These are phyloP conservation scores for Drosophila varians DNA, from an alignment of 1,140 invertebrate species.

Conservation along the genomic window DNA sequence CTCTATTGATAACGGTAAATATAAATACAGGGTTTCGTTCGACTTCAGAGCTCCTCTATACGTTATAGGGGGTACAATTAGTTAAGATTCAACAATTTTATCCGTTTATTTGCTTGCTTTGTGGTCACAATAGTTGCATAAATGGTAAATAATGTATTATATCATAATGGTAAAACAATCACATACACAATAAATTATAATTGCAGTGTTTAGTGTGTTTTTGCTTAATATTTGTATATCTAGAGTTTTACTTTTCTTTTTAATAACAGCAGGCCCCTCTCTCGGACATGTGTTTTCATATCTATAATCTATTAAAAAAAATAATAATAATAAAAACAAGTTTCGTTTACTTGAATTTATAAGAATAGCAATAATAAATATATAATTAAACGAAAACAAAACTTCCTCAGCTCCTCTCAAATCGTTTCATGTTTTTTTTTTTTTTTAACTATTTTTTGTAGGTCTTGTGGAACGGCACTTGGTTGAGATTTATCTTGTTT, in stretches of 20 bases:
- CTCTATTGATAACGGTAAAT: slow-evolving; percentile 24
- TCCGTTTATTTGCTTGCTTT: slow-evolving; percentile 51
- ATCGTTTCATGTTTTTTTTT: slow-evolving; percentile 5
- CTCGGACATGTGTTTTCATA: slow-evolving; percentile 27
- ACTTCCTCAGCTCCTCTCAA: slow-evolving; percentile 41
- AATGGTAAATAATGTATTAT: slow-evolving; percentile 25
- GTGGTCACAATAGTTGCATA: slow-evolving; percentile 40
- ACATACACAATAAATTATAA: slow-evolving; percentile 65
- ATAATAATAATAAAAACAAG: slow-evolving; percentile 25
- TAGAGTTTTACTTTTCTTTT: slow-evolving; percentile 27
- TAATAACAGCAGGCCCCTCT: slow-evolving; percentile 57
- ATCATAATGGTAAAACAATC: slow-evolving; percentile 41
- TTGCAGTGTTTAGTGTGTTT: slow-evolving; percentile 31
- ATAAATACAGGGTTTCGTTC: slow-evolving; percentile 33
- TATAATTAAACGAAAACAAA: slow-evolving; percentile 47
- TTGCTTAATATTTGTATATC: slow-evolving; percentile 33
- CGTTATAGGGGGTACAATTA: slow-evolving; percentile 19
- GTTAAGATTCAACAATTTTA: slow-evolving; percentile 65
- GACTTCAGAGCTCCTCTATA: slow-evolving; percentile 60
- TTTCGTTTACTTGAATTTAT: slow-evolving; percentile 49
- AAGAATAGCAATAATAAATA: slow-evolving; percentile 42
- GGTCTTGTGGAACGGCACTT: slow-evolving; percentile 58
- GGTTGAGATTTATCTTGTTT: slow-evolving; percentile 54
- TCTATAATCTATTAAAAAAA: slow-evolving; percentile 29
- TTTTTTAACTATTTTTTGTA: slow-evolving; percentile 22